Conservation (phyloP, 2,888 invertebrate species). For the Anaspis maculata region DNA sequence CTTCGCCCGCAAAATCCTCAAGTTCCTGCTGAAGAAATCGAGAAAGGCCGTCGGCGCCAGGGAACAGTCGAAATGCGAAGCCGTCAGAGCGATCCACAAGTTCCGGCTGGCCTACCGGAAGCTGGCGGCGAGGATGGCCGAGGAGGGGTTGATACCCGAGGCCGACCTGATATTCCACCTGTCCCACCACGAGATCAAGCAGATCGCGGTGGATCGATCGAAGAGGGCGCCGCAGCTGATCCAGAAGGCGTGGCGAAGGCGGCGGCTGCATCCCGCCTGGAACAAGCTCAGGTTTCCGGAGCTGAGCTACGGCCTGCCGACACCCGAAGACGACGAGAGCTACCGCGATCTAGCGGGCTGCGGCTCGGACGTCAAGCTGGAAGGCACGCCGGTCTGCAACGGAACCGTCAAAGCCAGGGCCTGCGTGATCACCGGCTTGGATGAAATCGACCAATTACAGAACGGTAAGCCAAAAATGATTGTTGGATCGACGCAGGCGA, state of each 20-base stretch:
- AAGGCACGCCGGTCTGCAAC: conserved; percentile 63
- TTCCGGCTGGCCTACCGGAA: conserved; percentile 50
- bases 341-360: conserved; percentile 10
- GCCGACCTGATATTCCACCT: conserved; percentile 59
- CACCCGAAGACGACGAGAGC: conserved; percentile 19
- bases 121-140: conserved; percentile 51
- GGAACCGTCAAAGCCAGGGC: conserved; percentile 62
- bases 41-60: conserved; percentile 54
- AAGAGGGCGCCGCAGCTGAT: conserved; percentile 48
- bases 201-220: conserved; percentile 43
- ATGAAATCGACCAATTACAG: conserved; percentile 45
- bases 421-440: conserved; percentile 61
- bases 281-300: conserved; percentile 57
- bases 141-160: conserved; percentile 56
- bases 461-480: conserved; percentile 26
- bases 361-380: conserved; percentile 12
- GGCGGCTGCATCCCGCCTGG: conserved; percentile 52
- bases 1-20: conserved; percentile 49
- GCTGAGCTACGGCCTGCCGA: conserved; percentile 37
- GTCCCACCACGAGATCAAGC: conserved; percentile 55
- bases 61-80: conserved; percentile 58
- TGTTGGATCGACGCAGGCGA: too few species aligned
- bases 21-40: conserved; percentile 52
- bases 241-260: conserved; percentile 58
- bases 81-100: conserved; percentile 49